Evolutionary conservation across 2,888 invertebrate genomes (phyloP).

Genomic region (Rotaria magnacalcarata): DNA sequence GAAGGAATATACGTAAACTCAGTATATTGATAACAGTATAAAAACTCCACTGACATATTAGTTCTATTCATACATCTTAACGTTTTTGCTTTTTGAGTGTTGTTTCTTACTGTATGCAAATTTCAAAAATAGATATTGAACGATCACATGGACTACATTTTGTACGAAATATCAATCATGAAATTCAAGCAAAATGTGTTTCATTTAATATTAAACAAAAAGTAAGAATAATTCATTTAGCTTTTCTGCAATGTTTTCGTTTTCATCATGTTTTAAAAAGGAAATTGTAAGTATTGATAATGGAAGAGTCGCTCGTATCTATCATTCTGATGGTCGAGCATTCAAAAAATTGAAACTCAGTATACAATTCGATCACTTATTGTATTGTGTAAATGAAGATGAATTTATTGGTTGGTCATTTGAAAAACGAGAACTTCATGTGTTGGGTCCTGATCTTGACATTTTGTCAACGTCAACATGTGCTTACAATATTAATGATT

Average conservation of each 20-base stretch:
- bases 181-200: neutral
- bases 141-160: conserved; percentile 34
- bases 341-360: neutral
- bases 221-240: neutral
- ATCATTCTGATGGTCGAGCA: conserved; percentile 4
- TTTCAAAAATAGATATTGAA: neutral
- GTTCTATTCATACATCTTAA: too few species aligned
- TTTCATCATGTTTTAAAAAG: neutral
- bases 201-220: neutral
- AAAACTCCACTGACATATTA: too few species aligned
- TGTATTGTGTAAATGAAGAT: conserved; percentile 31
- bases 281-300: conserved; percentile 19
- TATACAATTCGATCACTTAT: neutral
- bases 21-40: too few species aligned
- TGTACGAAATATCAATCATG: conserved; percentile 23
- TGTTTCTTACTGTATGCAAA: too few species aligned
- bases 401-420: conserved; percentile 9
- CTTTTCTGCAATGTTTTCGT: neutral
- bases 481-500: neutral
- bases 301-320: neutral
- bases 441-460: neutral
- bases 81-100: too few species aligned
- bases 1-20: too few species aligned
- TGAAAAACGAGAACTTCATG: neutral
- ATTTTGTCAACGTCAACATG: neutral